Conservation (phyloP, 2,888 invertebrate species). For the Cyclophora punctaria region DNA sequence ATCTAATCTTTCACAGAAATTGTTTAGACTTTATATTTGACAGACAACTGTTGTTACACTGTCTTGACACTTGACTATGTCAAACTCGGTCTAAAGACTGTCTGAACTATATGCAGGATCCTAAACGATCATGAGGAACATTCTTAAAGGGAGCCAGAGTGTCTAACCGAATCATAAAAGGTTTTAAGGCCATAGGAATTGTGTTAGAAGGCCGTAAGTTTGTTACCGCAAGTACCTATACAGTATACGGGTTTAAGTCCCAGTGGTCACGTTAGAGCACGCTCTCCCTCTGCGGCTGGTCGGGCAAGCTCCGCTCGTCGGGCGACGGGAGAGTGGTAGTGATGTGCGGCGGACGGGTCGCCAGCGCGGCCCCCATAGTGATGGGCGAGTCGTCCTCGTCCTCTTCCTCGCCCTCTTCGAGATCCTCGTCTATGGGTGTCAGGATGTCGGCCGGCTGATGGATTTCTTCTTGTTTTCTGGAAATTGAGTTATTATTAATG, state of each 20-base stretch:
- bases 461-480: constrained; percentile 73
- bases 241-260: background rate
- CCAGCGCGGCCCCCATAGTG: constrained; percentile 73
- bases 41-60: no score
- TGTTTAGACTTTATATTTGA: no score
- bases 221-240: background rate
- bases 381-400: constrained; percentile 82
- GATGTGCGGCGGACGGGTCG: constrained; percentile 79
- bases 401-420: constrained; percentile 82
- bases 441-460: constrained; percentile 81
- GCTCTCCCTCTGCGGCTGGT: constrained; percentile 78
- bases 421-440: constrained; percentile 87
- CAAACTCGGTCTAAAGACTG: no score
- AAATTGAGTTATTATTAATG: background rate
- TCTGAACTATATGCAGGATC: no score
- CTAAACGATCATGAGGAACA: no score
- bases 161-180: no score
- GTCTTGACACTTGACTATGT: no score
- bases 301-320: constrained; percentile 52
- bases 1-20: no score
- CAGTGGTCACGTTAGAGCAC: constrained; percentile 71
- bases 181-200: no score
- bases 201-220: no score
- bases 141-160: no score
- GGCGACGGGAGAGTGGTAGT: constrained; percentile 82